A percentile compares a stretch with the other conserved stretches of the same genome.
These are phyloP conservation scores for Corythoichthys haematopterus DNA, from an alignment of 2,113 vertebrate species.

Conservation along the genomic window DNA sequence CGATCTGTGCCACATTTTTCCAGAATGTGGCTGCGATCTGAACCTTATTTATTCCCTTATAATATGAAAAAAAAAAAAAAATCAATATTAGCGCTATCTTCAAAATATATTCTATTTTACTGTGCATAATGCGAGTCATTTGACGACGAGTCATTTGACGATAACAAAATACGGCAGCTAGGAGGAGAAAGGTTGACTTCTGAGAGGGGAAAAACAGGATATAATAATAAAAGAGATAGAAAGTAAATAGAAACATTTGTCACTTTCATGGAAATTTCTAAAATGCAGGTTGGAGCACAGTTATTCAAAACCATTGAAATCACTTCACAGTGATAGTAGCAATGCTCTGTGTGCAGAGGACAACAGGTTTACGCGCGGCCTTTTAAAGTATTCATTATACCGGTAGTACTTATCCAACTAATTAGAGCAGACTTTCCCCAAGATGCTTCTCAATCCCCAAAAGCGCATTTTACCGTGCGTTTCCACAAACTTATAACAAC, in stretches of 20 bases:
- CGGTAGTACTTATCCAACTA: slow-evolving; percentile 21
- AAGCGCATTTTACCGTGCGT: slow-evolving; percentile 22
- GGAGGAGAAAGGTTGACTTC: slow-evolving; percentile 39
- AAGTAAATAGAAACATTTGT: slow-evolving; percentile 36
- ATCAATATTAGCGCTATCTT: too few species aligned
- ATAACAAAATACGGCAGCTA: slow-evolving; percentile 58
- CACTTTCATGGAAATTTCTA: slow-evolving; percentile 29
- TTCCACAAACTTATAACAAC: slow-evolving; percentile 14
- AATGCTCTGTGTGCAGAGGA: slow-evolving; percentile 41
- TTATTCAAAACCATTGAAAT: slow-evolving; percentile 27
- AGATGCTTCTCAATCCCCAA: slow-evolving; percentile 25
- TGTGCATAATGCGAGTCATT: too few species aligned
- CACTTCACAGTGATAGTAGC: slow-evolving; percentile 16
- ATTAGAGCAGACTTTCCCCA: slow-evolving; percentile 36
- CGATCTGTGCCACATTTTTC: too few species aligned
- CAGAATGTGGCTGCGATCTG: too few species aligned
- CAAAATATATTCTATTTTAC: too few species aligned
- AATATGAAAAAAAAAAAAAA: too few species aligned
- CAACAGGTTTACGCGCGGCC: slow-evolving; percentile 34
- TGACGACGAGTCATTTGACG: slow-evolving; percentile 24
- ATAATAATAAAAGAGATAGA: slow-evolving; percentile 17
- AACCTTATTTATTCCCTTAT: too few species aligned
- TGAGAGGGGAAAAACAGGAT: slow-evolving; percentile 15
- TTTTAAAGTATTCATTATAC: slow-evolving; percentile 43
- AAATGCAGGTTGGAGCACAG: slow-evolving; percentile 20